Evolutionary conservation across 1,140 invertebrate genomes (phyloP).

Genomic region (Cotesia vestalis): DNA sequence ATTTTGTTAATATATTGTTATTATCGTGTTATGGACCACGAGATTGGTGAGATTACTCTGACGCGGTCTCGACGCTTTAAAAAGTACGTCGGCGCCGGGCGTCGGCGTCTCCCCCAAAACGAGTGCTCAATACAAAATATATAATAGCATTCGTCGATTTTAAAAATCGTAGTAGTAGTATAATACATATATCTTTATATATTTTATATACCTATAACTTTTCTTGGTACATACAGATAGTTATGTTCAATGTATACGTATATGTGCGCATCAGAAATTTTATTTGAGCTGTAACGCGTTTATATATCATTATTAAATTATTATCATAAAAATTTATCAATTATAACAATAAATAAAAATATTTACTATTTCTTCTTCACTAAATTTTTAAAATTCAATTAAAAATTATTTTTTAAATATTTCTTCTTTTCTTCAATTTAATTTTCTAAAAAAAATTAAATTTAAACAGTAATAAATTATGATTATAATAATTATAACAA

Average conservation of each 20-base stretch:
- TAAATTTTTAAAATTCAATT: neutral
- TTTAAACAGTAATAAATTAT: neutral
- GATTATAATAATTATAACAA: neutral
- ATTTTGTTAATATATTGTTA: constrained; percentile 48
- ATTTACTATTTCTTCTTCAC: no score
- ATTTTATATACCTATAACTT: no score
- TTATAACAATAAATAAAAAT: neutral
- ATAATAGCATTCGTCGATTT: constrained; percentile 66
- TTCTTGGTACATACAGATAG: no score
- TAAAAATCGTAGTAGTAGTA: constrained; percentile 54
- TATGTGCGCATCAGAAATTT: constrained; percentile 21
- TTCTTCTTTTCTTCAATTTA: neutral
- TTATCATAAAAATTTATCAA: neutral
- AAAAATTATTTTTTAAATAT: neutral
- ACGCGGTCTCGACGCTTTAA: constrained; percentile 55
- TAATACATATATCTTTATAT: constrained; percentile 17
- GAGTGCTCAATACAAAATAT: constrained; percentile 65
- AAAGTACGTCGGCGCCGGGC: constrained; percentile 62
- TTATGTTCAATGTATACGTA: constrained; percentile 4
- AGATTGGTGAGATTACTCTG: constrained; percentile 62
- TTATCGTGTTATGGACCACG: constrained; percentile 46
- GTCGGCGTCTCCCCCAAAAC: constrained; percentile 59
- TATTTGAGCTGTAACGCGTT: constrained; percentile 32
- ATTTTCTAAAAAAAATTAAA: neutral
- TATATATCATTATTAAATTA: constrained; percentile 7